Base-by-base conservation (phyloP, 2,888 invertebrate species). In the Acleris sparsana region DNA sequence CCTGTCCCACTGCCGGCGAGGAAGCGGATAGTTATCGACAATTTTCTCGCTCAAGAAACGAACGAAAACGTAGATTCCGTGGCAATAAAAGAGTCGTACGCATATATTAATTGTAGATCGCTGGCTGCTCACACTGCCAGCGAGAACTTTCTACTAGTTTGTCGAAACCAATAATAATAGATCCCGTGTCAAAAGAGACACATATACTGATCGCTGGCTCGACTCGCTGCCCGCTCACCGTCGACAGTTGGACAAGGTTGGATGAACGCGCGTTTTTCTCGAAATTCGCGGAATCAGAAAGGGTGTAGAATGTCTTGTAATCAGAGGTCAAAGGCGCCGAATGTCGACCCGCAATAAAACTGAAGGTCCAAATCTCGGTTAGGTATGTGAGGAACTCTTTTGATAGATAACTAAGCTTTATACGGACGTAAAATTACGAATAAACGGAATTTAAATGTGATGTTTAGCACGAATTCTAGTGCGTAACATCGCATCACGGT, bases 331-430 rank as follows among this genome's bases (percentile, higher is more conserved):
- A 75, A 67, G 64, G 69, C 63, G 69, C 70, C 71, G 69, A 73
- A 73, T 73, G 71, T 71, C 73, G 71, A 66, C 71, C 76, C 72
- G 73, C 74, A 73, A 76, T 78, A 77, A 78, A 75, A 74, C 70
- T 73, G 63, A 68, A 71, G 70, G 64, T 72, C 71, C 65, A 60
- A 60, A 43, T 60, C 59, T 68, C 67, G 70, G 71, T 71, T 44
- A 43, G 51, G 25, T 57, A 61, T 33, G 49, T 17, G 25, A 6
- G 53, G 39, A 53, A 48, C 48, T 59, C 17, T 59, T 61, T 49
- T 56, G 57, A 73, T 73, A 71, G 57, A 73, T 73, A 71, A 33
- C 18, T 53, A 29, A 59, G 43, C 18, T 53, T 51, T 60, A 46
- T 46, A 55, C 57, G 53, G 18, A 43, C 44, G n/a, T 39, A 49